phyloP scores from a whole-genome alignment of 2,113 vertebrate species.

The Pipra filicauda region DNA sequence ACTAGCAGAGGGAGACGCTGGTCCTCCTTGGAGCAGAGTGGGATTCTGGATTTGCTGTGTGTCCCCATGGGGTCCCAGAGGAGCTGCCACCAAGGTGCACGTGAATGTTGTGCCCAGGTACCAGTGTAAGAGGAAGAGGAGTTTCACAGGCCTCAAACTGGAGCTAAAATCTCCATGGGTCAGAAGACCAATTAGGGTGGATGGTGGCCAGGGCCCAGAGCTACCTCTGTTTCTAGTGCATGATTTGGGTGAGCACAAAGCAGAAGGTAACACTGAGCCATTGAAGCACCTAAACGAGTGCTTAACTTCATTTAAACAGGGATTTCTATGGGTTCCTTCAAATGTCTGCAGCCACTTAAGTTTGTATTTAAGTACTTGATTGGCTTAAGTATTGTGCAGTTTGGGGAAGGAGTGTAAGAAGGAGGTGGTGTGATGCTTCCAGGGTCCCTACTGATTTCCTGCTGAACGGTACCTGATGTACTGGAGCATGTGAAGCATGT shows the following conservation, averaged over 20 bases:
- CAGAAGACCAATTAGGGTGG: not conserved
- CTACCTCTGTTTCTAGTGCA: not conserved
- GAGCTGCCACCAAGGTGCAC: not conserved
- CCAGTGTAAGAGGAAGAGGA: not conserved
- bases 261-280: not conserved
- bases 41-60: not conserved
- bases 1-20: not conserved
- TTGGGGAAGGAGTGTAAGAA: not conserved
- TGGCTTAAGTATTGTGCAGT: not conserved
- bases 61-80: not conserved
- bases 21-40: not conserved
- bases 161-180: not conserved
- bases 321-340: not conserved
- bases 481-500: not conserved
- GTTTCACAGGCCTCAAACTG: not conserved
- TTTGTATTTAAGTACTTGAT: not conserved
- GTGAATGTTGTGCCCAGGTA: not conserved
- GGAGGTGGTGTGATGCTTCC: not conserved
- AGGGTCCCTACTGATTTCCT: rapidly evolving
- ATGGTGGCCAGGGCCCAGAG: not conserved
- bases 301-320: not conserved
- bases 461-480: rapidly evolving
- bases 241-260: not conserved
- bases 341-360: not conserved
- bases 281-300: not conserved